Evolutionary conservation across 2,113 vertebrate species (phyloP), one percentile per base, ranked within the genome.

Genomic region (Trochalopteron elliotii): DNA sequence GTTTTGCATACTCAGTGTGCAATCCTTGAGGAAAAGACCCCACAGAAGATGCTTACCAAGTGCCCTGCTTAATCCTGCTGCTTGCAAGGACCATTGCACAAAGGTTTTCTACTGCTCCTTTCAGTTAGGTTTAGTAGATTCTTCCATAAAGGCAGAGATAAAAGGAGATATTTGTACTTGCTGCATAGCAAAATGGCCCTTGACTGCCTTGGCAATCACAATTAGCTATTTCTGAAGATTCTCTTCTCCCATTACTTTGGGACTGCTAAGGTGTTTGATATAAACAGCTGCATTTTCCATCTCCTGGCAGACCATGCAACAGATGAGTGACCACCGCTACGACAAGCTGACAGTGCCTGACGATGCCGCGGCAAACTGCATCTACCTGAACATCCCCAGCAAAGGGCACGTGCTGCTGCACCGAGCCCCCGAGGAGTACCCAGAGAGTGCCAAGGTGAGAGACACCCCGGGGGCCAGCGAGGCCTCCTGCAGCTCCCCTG

Each of bases 311-410:
- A 99, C 98, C 84, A 99, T 99, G 99, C 99, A 99, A 39, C 99
- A 99, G 95, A 99, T 99, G 99, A 99, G 99, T 2, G 99, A 99
- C 97, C 99, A 99, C 91, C 99, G 98, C 94, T 99, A 99, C 0
- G 99, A 99, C 98, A 99, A 99, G 83, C 98, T 99, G 97, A 99
- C 99, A 0, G 98, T 99, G 94, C 99, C 99, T 1, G 99, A 99
- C 4, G 99, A 99, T 37, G 33, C 94, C 0, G 99, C 99, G 0
- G 99, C 99, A 28, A 99, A 99, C 98, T 99, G 99, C 93, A 18
- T 99, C 83, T 99, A 99, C 96, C 97, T 99, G 91, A 99, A 99
- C 96, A 97, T 99, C 35, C 99, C 99, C 13, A 94, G 97, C 79
- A 99, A 99, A 93, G 99, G 99, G 25, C 99, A 99, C 0, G 98